phyloP scores from a whole-genome alignment of 2,113 vertebrate genomes.

The Aspidoscelis tigris region DNA sequence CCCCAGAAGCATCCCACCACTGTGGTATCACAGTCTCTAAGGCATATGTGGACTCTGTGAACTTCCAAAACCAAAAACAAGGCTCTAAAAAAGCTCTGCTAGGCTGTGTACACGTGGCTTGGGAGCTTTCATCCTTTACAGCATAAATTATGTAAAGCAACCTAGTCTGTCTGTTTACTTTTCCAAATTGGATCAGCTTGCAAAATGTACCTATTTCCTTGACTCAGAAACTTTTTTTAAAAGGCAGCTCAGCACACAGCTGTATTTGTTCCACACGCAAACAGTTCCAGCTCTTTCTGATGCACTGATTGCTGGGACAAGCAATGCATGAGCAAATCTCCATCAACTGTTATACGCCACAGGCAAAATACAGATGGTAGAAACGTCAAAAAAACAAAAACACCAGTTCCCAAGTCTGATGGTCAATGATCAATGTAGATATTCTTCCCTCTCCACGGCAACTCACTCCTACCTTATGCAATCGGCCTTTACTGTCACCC shows the following conservation, averaged over 20 bases:
- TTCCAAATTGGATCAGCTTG: background rate
- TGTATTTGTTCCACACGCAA: background rate
- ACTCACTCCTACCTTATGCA: slow-evolving; percentile 86
- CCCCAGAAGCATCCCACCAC: too few relatives aligned
- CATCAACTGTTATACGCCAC: background rate
- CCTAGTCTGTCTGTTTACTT: background rate
- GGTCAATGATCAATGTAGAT: background rate
- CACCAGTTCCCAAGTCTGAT: background rate
- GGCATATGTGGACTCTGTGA: background rate
- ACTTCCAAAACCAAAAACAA: background rate
- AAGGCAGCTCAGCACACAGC: background rate
- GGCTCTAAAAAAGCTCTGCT: background rate
- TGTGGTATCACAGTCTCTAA: too few relatives aligned
- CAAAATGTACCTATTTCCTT: too few relatives aligned
- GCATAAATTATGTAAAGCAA: slow-evolving; percentile 1
- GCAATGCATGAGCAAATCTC: background rate
- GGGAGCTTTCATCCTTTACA: background rate
- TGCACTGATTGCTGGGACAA: too few relatives aligned
- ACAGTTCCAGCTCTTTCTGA: background rate
- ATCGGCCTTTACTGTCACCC: slow-evolving; percentile 90
- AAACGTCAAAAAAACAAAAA: too few relatives aligned
- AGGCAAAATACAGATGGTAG: background rate
- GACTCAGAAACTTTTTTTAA: background rate
- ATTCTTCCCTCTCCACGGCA: slow-evolving; percentile 10
- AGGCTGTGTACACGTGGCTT: background rate